A percentile compares a stretch with the other conserved stretches of the same genome.
phyloP scores from a whole-genome alignment of 2,113 vertebrate genomes.

The Empidonax alnorum region DNA sequence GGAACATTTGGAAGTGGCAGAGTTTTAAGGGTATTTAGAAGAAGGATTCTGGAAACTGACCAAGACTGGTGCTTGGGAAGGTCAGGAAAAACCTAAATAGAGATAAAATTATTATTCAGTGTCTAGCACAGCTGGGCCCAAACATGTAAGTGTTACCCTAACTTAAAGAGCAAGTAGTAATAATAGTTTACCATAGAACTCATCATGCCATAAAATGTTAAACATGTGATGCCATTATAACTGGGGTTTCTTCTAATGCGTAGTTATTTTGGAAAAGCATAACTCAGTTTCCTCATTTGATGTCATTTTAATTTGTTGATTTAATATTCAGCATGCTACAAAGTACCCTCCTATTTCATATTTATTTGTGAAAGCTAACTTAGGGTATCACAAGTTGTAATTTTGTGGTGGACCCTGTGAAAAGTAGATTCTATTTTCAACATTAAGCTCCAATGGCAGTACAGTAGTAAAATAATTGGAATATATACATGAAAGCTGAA shows the following conservation, averaged over 20 bases:
- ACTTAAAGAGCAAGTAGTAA: neutral
- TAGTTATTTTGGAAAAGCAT: neutral
- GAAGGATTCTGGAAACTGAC: neutral
- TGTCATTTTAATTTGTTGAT: neutral
- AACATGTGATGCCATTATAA: neutral
- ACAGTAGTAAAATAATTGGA: constrained; percentile 24
- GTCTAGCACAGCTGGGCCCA: neutral
- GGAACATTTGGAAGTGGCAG: neutral
- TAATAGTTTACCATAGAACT: neutral
- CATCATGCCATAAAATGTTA: neutral
- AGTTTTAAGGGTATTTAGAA: neutral
- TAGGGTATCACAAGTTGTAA: neutral
- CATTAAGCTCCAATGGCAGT: neutral
- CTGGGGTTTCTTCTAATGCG: neutral
- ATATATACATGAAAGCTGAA: constrained; percentile 23
- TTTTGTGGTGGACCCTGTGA: neutral
- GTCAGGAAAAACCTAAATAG: neutral
- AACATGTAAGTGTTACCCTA: neutral
- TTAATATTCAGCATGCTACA: neutral
- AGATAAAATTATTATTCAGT: neutral
- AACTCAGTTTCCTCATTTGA: neutral
- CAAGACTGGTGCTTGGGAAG: neutral
- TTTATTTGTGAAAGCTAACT: constrained; percentile 6
- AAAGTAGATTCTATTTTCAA: constrained; percentile 24
- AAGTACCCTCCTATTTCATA: neutral